Evolutionary conservation across 1,140 invertebrate genomes (phyloP), one percentile per base, ranked within the genome.

Genomic region (Bacillus rossius): DNA sequence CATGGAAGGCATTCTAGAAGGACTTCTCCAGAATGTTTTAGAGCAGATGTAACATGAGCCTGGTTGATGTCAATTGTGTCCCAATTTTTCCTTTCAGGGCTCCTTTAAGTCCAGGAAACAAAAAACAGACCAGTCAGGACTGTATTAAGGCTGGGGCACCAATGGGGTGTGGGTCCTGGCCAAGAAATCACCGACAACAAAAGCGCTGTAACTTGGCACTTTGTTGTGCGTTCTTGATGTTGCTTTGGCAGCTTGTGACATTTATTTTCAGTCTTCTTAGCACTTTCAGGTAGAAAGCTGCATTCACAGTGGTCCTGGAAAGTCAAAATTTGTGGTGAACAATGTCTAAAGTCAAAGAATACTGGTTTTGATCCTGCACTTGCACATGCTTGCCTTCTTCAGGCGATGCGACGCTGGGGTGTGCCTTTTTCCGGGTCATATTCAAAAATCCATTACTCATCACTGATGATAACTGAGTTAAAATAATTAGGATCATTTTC

Each of bases 111-210:
- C 42, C 16, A 14, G 42, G 42, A 45, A 45, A 45, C 42, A 51
- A 51, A 51, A 40, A 51, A 29, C 34, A n/a, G n/a, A n/a, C n/a
- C n/a, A n/a, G n/a, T n/a, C n/a, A n/a, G n/a, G n/a, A n/a, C 48
- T 20, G 48, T 20, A 51, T 4, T 16, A n/a, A 7, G 19, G 16
- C 48, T 29, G 16, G 19, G 48, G 25, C n/a, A 13, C 8, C 25
- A 51, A 40, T 20, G 48, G 16, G 48, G 25, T 29, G 4, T 20
- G 48, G 5, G 25, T 23, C 48, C 25, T n/a, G 25, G 5, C 48
- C 48, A 51, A 16, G 48, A 29, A 51, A 51, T 51, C 48, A 29
- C 17, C 37, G 8, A 51, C 49, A 51, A 51, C 13, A 29, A 51
- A 51, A 29, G 49, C 20, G n/a, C n/a, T n/a, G n/a, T n/a, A n/a